A percentile compares a stretch with the other conserved stretches of the same genome.
Conservation (phyloP, 2,113 vertebrate species). For the Tiliqua scincoides region DNA sequence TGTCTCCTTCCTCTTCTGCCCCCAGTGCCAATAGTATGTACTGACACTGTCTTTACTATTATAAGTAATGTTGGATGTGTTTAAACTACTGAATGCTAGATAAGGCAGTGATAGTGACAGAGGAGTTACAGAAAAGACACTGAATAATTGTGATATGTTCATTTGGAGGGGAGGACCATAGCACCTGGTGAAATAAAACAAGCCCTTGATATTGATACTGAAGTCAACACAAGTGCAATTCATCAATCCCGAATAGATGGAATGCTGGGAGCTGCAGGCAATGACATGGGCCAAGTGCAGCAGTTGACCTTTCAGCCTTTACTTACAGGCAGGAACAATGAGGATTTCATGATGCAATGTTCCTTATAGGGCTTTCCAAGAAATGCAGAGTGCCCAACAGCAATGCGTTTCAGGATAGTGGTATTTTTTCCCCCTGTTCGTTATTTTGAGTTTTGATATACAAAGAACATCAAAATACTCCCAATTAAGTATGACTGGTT, state of each 20-base stretch:
- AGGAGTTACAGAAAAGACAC: background rate
- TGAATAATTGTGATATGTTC: background rate
- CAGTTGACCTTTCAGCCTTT: conserved; percentile 52
- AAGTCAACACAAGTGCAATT: conserved; percentile 2
- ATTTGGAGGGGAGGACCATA: background rate
- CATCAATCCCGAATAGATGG: conserved; percentile 10
- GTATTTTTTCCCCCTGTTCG: background rate
- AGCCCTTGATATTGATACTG: background rate
- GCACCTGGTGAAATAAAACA: conserved; percentile 2
- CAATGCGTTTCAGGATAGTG: background rate
- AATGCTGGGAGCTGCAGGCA: conserved; percentile 42
- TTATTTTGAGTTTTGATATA: background rate
- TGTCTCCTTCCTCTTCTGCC: background rate
- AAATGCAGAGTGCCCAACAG: conserved; percentile 69
- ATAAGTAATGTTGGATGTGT: too few species aligned
- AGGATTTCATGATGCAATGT: conserved; percentile 56
- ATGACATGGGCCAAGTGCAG: conserved; percentile 44
- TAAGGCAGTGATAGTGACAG: background rate
- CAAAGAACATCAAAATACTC: background rate
- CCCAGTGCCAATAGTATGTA: too few species aligned
- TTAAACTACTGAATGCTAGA: background rate
- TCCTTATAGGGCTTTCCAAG: conserved; percentile 57
- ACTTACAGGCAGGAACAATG: conserved; percentile 51
- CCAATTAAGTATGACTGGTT: background rate
- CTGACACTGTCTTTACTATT: too few species aligned